These are phyloP conservation scores for Capitella teleta DNA, from an alignment of 1,140 invertebrate genomes.

Conservation along the genomic window DNA sequence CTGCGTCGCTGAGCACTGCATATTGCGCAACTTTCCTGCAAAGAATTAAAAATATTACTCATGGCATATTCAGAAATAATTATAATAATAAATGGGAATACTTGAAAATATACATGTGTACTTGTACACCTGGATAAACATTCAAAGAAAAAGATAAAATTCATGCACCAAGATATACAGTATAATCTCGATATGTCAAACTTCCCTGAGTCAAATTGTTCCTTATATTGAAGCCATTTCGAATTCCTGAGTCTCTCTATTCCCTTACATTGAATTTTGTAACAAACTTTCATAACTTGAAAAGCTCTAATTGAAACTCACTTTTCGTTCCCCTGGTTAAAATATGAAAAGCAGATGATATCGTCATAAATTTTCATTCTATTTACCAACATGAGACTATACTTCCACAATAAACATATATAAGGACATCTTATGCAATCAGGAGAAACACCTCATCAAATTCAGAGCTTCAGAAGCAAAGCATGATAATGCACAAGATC, in stretches of 20 bases:
- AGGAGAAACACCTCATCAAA: too few relatives aligned
- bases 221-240: background rate
- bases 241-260: background rate
- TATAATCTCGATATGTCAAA: background rate
- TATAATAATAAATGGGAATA: background rate
- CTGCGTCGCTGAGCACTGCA: conserved; percentile 28
- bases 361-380: too few relatives aligned
- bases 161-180: background rate
- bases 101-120: background rate
- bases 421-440: too few relatives aligned
- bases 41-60: background rate
- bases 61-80: background rate
- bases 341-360: background rate
- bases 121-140: too few relatives aligned
- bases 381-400: too few relatives aligned
- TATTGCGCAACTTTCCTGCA: conserved; percentile 11
- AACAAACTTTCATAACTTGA: background rate
- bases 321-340: background rate
- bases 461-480: too few relatives aligned
- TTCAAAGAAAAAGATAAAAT: background rate
- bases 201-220: background rate
- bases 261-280: background rate
- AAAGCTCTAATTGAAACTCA: background rate
- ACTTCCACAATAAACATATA: too few relatives aligned
- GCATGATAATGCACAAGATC: too few relatives aligned